Base-by-base conservation (phyloP, 2,113 vertebrate genomes). In the Chunga burmeisteri region DNA sequence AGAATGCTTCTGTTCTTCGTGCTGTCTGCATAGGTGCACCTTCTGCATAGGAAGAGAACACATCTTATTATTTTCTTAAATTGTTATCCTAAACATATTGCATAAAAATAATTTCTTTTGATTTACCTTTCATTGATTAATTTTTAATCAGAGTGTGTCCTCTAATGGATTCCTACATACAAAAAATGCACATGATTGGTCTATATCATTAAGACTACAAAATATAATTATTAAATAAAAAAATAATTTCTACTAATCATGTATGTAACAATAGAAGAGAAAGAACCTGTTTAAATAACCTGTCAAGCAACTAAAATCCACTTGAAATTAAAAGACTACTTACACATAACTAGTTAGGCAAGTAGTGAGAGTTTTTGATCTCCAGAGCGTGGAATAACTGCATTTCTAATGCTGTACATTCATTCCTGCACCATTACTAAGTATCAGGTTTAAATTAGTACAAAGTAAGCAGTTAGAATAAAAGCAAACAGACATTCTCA, bases 61-160 rank as follows among this genome's bases (percentile, higher is more conserved):
- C 46, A 95, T 22, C 93, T 94, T 94, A 94, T 98, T 97, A 97
- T 92, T 97, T 90, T 97, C 97, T 96, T 97, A 97, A 97, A 98
- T 95, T 97, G 95, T 97, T 96, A 97, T 97, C 82, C 96, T 98
- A 96, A 98, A 96, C 62, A 27, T 96, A 97, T 96, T 97, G 82
- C 98, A 97, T 97, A 98, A 98, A 98, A 98, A 96, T 90, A 97
- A 98, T 98, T 98, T 97, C 98, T 97, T 98, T 98, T 96, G 97
- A 98, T 98, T 98, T 98, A 98, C 98, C 98, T 98, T 98, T 98
- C 94, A 98, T 96, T 98, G 98, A 98, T 98, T 98, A 98, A 98
- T 98, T 98, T 98, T 98, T 98, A 98, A 98, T 96, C 98, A 98
- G 96, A 97, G 98, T 98, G 98, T 98, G 98, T 98, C 98, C 98